Conservation (phyloP, 2,113 vertebrate genomes). For the Neotragus pygmaeus region DNA sequence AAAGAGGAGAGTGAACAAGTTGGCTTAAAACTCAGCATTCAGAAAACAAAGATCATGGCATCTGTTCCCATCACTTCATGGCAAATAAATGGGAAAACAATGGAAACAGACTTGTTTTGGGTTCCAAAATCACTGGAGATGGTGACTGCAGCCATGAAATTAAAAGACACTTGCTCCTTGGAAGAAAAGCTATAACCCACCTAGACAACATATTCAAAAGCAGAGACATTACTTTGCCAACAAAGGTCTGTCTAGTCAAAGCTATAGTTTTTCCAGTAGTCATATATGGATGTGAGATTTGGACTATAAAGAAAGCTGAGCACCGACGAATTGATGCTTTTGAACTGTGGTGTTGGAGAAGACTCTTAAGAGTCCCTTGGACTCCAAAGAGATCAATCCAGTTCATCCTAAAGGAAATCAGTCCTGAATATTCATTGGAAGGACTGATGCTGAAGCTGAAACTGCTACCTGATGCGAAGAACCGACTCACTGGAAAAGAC, state of each 20-base stretch:
- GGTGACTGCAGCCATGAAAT: background rate
- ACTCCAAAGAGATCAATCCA: background rate
- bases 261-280: background rate
- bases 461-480: background rate
- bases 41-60: background rate
- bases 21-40: background rate
- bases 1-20: background rate
- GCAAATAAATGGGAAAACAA: background rate
- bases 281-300: background rate
- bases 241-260: too few relatives aligned
- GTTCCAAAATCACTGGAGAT: background rate
- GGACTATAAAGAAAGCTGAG: background rate
- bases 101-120: background rate
- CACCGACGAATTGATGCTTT: fast-evolving
- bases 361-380: background rate
- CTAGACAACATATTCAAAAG: background rate
- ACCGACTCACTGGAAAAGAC: background rate
- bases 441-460: background rate
- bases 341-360: background rate
- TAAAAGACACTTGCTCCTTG: background rate
- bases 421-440: background rate
- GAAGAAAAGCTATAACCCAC: background rate
- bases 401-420: background rate
- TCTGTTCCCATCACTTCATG: background rate
- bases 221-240: background rate